Conservation (phyloP, 2,113 vertebrate species). For the Nycticebus coucang region DNA sequence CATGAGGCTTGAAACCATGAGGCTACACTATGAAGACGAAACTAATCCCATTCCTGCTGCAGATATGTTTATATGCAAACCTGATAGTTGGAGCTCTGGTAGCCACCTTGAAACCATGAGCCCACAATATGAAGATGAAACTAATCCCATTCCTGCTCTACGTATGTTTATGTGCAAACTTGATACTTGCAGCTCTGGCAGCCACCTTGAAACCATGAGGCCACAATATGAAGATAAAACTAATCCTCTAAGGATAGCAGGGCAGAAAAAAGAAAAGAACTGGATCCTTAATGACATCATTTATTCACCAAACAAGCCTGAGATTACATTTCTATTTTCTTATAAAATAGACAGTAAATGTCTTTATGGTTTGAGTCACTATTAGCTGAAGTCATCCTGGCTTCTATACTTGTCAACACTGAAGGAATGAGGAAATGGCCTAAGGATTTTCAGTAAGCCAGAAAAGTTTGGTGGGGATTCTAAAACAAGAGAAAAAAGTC, state of each 20-base stretch:
- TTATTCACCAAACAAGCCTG: not conserved
- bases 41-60: not conserved
- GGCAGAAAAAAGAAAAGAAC: conserved; percentile 8
- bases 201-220: not conserved
- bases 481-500: not conserved
- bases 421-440: not conserved
- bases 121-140: too few relatives aligned
- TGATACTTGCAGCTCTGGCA: not conserved
- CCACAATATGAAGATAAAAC: not conserved
- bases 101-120: too few relatives aligned
- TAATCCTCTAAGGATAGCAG: not conserved
- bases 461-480: not conserved
- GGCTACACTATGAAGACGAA: not conserved
- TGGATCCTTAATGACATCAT: not conserved
- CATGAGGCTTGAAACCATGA: not conserved
- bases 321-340: not conserved
- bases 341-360: not conserved
- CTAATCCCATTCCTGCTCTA: not conserved
- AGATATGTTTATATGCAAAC: too few relatives aligned
- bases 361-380: not conserved
- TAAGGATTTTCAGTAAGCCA: not conserved
- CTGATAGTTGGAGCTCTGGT: too few relatives aligned
- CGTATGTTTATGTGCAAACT: not conserved
- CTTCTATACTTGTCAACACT: not conserved
- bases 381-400: not conserved